Percentiles rank a stretch among this genome's conserved stretches.
These are phyloP conservation scores for Pseudococcus longispinus DNA, from an alignment of 2,888 invertebrate genomes.

Conservation along the genomic window DNA sequence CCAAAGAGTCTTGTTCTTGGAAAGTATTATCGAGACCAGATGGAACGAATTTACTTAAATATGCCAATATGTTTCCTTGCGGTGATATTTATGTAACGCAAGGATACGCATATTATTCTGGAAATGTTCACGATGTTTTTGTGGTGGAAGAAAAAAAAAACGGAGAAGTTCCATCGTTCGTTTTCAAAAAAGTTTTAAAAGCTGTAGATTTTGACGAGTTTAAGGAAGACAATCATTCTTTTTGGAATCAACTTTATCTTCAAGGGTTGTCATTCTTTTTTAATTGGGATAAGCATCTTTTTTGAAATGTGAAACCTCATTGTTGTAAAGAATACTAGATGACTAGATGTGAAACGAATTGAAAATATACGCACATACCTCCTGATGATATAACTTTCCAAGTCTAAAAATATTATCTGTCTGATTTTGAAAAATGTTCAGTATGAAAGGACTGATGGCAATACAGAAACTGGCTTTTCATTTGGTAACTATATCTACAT, in stretches of 20 bases:
- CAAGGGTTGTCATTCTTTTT: neutral
- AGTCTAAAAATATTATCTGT: too few relatives aligned
- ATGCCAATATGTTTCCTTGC: neutral
- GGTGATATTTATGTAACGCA: neutral
- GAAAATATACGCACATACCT: neutral
- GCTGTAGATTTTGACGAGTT: neutral
- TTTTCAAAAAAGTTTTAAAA: neutral
- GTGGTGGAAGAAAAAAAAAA: neutral
- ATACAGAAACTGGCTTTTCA: too few relatives aligned
- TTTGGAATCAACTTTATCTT: neutral
- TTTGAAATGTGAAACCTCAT: neutral
- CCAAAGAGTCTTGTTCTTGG: neutral
- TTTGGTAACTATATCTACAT: too few relatives aligned
- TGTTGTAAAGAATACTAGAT: neutral
- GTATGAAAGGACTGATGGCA: too few relatives aligned
- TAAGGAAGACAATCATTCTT: neutral
- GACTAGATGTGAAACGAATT: too few relatives aligned
- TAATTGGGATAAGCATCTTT: neutral
- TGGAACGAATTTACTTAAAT: neutral
- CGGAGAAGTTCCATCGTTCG: neutral
- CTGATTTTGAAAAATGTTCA: too few relatives aligned
- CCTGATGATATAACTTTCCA: too few relatives aligned
- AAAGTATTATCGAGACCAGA: neutral
- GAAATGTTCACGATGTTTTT: neutral
- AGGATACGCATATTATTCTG: neutral